Base-by-base conservation (phyloP, 2,797 vertebrate genomes). In the Sebastes hubbsi region DNA sequence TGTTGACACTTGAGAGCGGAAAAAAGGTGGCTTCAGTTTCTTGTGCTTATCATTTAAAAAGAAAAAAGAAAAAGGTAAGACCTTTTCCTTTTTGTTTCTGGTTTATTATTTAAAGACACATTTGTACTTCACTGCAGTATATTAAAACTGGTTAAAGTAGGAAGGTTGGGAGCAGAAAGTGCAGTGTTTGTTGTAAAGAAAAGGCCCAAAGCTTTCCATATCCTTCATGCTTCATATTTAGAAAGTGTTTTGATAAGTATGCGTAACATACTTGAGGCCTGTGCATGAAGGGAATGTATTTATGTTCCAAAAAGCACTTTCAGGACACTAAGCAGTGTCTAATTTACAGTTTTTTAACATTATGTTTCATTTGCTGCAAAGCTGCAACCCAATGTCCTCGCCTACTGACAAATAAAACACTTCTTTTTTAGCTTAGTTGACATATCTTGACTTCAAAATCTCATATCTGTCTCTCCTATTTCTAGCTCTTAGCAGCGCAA, bases 41-140 rank as follows among this genome's bases (percentile, higher is more conserved):
- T 72, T 29, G 13, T 55, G 55, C 29, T 8, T 10, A 1, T 46
- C 29, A 0, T 30, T 76, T 78, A 4, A 38, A 6, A 0, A 14
- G 0, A 16, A 20, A 42, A 14, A 2, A 42, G 6, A 8, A 52
- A 46, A 78, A 86, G 92, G 94, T 93, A 84, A 87, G 92, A 73
- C 2, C 1, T 72, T 73, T 61, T 36, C 5, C 5, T 66, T 55
- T 24, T 11, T 42, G 1, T 38, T 65, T 69, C 12, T 72, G 49
- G 11, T 59, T 52, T 62, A 11, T 46, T 62, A 11, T 77, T 46
- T 16, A 34, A 72, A 67, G 2, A 25, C 18, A 1, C 4, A 3
- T 38, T 55, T 72, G 13, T 38, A 3, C 6, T 54, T 55, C 2
- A 29, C 8, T 30, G 29, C 2, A 36, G 24, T 16, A 12, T 42